A percentile compares a stretch with the other conserved stretches of the same genome.
Evolutionary conservation across 2,113 vertebrate species (phyloP).

Genomic region (Paradoxurus hermaphroditus): DNA sequence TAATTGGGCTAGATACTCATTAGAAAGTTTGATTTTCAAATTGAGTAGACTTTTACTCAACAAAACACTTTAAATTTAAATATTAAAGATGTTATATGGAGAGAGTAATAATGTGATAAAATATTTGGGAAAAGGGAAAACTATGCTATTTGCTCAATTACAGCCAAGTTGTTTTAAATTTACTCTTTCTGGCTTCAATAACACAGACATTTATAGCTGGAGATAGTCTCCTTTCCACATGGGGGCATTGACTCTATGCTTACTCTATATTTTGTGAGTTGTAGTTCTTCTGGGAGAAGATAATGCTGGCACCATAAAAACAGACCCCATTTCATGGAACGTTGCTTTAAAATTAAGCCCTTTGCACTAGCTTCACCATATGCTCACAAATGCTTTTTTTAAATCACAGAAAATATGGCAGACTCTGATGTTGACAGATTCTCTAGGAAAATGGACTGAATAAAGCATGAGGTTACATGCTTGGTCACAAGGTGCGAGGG

Average conservation of each 20-base stretch:
- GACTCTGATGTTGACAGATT: not conserved
- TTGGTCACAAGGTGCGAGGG: not conserved
- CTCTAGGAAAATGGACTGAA: not conserved
- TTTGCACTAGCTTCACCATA: constrained; percentile 36
- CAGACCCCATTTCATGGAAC: constrained; percentile 48
- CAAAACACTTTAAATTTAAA: constrained; percentile 15
- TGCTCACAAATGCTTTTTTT: not conserved
- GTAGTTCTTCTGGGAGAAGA: constrained; percentile 25
- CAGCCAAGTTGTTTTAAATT: not conserved
- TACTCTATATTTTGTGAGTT: not conserved
- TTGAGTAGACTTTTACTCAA: not conserved
- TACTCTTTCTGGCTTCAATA: not conserved
- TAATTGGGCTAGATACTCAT: not conserved
- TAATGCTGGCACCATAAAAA: not conserved
- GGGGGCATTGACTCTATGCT: not conserved
- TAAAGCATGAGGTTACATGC: not conserved
- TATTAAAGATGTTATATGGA: not conserved
- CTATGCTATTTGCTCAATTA: not conserved
- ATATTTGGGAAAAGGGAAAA: not conserved
- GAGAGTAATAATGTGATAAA: not conserved
- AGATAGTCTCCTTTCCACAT: not conserved
- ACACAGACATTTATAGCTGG: not conserved
- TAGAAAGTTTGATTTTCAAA: constrained; percentile 29
- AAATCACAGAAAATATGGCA: constrained; percentile 43
- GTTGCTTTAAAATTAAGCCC: constrained; percentile 57